phyloP scores from a whole-genome alignment of 2,113 vertebrate genomes.

The Centrocercus urophasianus region DNA sequence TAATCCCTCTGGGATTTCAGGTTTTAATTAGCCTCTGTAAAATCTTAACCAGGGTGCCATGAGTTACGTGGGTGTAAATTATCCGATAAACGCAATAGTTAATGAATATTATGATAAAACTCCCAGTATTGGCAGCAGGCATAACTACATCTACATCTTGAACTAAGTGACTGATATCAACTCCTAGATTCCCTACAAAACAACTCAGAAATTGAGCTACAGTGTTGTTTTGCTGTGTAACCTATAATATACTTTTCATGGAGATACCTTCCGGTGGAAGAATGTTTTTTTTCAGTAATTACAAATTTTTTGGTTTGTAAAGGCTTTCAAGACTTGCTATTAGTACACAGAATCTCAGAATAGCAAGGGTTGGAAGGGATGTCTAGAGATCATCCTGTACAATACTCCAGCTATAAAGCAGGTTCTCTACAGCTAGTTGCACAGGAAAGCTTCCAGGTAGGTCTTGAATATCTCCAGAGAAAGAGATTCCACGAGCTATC shows the following conservation, averaged over 20 bases:
- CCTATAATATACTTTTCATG: not conserved
- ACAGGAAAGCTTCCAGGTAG: no score
- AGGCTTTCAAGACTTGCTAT: not conserved
- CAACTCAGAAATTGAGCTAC: not conserved
- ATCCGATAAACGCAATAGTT: not conserved
- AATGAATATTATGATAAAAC: not conserved
- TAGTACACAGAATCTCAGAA: not conserved
- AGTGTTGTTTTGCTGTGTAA: not conserved
- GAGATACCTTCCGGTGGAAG: not conserved
- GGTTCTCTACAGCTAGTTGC: no score
- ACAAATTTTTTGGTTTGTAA: not conserved
- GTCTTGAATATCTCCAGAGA: no score
- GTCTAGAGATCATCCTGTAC: no score
- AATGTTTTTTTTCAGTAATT: not conserved
- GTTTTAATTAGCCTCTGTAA: constrained; percentile 5
- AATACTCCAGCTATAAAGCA: no score
- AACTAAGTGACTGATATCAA: not conserved
- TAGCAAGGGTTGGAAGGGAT: no score
- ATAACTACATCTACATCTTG: not conserved
- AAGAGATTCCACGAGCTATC: no score
- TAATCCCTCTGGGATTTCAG: not conserved
- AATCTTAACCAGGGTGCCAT: not conserved
- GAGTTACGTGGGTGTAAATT: not conserved
- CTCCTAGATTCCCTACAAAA: not conserved
- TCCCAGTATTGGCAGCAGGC: not conserved